These are phyloP conservation scores for Chaetodon auriga DNA, from an alignment of 2,113 vertebrate genomes.

Conservation along the genomic window DNA sequence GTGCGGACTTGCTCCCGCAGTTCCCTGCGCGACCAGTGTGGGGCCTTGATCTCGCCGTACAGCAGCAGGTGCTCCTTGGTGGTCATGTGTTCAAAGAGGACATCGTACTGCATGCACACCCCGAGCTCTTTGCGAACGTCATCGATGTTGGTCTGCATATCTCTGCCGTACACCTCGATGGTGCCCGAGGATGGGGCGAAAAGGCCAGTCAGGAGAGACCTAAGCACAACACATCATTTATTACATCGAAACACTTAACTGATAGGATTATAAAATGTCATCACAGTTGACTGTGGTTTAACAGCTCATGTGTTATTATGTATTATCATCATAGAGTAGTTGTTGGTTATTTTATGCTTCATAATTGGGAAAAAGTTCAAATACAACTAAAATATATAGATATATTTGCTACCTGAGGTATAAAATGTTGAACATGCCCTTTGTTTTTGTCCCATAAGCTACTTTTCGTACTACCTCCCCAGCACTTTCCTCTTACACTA, in stretches of 20 bases:
- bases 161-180: conserved; percentile 92
- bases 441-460: not conserved
- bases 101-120: conserved; percentile 97
- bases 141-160: conserved; percentile 88
- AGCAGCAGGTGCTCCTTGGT: conserved; percentile 94
- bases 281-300: not conserved
- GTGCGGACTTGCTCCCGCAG: conserved; percentile 90
- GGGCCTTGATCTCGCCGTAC: conserved; percentile 94
- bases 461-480: not conserved
- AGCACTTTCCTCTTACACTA: conserved; percentile 16
- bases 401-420: not conserved
- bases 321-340: not conserved
- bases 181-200: conserved; percentile 90
- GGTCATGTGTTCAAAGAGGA: conserved; percentile 95
- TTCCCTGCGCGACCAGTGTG: conserved; percentile 88
- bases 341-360: not conserved
- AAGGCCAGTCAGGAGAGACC: conserved; percentile 95
- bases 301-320: not conserved
- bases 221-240: conserved; percentile 63
- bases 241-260: not conserved
- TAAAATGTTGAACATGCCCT: not conserved
- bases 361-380: not conserved
- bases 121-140: conserved; percentile 90
- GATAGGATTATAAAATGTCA: not conserved
- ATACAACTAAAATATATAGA: not conserved